Base-by-base conservation (phyloP, 64 coral and sea anemone species). In the Anthopleura sola region DNA sequence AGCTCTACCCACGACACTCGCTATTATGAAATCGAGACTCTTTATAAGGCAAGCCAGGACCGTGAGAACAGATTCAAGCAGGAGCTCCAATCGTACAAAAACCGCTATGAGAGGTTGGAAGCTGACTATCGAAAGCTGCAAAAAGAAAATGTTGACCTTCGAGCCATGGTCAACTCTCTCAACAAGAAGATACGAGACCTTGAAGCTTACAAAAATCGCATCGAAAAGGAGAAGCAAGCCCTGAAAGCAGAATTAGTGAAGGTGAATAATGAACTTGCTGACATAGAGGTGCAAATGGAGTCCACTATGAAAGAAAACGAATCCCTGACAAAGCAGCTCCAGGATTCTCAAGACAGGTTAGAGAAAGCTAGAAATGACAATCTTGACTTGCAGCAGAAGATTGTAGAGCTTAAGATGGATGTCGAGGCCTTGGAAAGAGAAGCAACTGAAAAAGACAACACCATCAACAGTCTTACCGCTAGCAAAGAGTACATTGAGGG, bases 61-160 rank as follows among this genome's bases (percentile, higher is more conserved):
- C 87, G 77, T 15, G 95, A 97, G 49, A 93, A 89, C 75, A 93
- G 95, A 29, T 64, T 84, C 28, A 97, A 97, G 55, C 95, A 90
- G 75, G 95, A 97, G 57, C 64, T 97, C 11, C 91, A 93, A 69
- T 75, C 95, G 37, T 84, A 87, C 37, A 97, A 97, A 77, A 90
- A 87, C 64, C 86, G 95, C 24, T 87, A 90, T 26, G 95, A 97
- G 24, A 97, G 93, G 95, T 56, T 93, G 88, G 95, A 97, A 68
- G 57, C 62, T 33, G 91, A 97, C 81, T 97, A 91, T 77, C 86
- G 74, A 75, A 97, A 93, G 82, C 37, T 93, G 0, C 95, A 97
- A 68, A 88, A 97, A 49, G 95, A 97, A 82, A 97, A 90, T 62
- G 95, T 97, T 13, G 95, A 97, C 32, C 88, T 93, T 37, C 95